phyloP scores from a whole-genome alignment of 2,113 vertebrate species.

The Chamaea fasciata region DNA sequence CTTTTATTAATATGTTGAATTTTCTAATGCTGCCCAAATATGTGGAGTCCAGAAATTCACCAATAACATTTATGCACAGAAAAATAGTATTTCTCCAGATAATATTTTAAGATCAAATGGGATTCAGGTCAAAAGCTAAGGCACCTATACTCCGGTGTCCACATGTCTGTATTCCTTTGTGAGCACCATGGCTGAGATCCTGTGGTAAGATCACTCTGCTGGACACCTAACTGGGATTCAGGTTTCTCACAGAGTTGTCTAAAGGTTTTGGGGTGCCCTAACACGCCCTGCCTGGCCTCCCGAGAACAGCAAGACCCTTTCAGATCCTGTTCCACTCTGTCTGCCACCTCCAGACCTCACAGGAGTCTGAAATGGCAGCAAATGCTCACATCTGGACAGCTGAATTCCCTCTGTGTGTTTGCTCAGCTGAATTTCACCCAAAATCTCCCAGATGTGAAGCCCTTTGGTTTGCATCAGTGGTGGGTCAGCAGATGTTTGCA shows the following conservation, averaged over 20 bases:
- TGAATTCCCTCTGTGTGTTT: background rate
- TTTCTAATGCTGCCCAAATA: background rate
- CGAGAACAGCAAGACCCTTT: background rate
- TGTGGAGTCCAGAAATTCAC: background rate
- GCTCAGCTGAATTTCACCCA: background rate
- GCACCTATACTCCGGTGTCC: background rate
- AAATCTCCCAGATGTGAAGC: background rate
- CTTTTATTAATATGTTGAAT: background rate
- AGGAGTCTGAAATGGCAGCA: background rate
- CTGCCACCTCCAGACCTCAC: background rate
- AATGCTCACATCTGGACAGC: background rate
- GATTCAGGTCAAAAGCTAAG: background rate
- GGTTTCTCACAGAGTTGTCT: background rate
- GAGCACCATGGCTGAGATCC: background rate
- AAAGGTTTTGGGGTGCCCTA: background rate
- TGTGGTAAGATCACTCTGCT: fast-evolving
- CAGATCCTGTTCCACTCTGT: background rate
- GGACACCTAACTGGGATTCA: background rate
- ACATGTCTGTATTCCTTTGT: background rate
- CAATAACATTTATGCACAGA: background rate
- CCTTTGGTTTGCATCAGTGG: background rate
- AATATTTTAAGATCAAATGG: background rate
- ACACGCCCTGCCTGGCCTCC: background rate
- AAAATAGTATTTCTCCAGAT: background rate
- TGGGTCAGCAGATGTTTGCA: background rate